Conservation (phyloP, 2,797 vertebrate species). For the Cheirogaleus major region DNA sequence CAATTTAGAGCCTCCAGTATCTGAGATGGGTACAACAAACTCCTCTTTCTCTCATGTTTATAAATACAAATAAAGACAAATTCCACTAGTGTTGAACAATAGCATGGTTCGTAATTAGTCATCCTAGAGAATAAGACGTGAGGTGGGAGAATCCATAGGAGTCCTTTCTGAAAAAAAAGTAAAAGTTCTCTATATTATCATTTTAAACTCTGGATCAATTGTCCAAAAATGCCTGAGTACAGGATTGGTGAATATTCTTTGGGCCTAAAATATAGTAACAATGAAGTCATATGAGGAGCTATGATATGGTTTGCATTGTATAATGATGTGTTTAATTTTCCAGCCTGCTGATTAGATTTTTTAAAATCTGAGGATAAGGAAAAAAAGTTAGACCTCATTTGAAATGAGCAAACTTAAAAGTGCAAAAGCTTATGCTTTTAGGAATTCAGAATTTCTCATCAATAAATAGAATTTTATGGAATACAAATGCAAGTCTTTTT, state of each 20-base stretch:
- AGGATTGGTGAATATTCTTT: background rate
- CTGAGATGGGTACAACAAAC: background rate
- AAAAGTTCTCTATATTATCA: background rate
- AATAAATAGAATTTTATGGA: constrained; percentile 28
- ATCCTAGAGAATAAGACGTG: background rate
- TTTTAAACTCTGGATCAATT: background rate
- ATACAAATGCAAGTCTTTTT: background rate
- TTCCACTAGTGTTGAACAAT: background rate
- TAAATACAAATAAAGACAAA: background rate
- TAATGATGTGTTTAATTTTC: background rate
- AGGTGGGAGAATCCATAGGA: background rate
- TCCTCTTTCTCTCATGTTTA: background rate
- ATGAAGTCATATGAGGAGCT: background rate
- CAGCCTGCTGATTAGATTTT: background rate
- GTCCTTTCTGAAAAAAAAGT: background rate
- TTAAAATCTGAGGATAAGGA: background rate
- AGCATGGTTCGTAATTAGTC: background rate
- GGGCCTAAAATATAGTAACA: background rate
- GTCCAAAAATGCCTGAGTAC: background rate
- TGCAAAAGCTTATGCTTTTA: background rate
- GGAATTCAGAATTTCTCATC: constrained; percentile 24
- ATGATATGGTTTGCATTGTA: background rate
- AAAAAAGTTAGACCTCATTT: constrained; percentile 14
- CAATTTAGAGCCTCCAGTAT: background rate
- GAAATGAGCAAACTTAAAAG: constrained; percentile 16